Evolutionary conservation across 2,888 invertebrate species (phyloP).

Genomic region (Taenaris catops): DNA sequence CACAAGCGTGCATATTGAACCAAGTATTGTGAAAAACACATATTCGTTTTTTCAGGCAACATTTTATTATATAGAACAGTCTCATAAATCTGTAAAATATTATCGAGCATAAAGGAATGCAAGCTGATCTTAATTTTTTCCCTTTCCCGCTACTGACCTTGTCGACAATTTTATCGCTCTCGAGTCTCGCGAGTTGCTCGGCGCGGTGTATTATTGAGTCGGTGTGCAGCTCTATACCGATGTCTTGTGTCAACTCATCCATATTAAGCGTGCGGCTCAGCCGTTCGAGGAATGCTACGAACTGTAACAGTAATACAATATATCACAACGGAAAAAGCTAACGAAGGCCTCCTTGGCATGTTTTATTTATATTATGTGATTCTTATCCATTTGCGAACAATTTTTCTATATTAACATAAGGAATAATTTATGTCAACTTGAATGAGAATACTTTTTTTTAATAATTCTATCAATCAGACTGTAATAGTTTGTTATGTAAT

Average conservation of each 20-base stretch:
- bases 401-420: neutral
- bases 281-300: constrained; percentile 90
- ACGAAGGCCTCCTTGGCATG: neutral
- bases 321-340: neutral
- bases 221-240: constrained; percentile 89
- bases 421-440: too few species aligned
- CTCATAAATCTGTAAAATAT: constrained; percentile 11
- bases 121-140: constrained; percentile 15
- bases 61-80: constrained; percentile 1
- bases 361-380: constrained; percentile 12
- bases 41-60: too few species aligned
- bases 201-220: constrained; percentile 92
- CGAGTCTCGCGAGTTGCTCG: constrained; percentile 89
- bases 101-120: constrained; percentile 19
- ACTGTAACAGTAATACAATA: constrained; percentile 57
- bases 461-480: too few species aligned
- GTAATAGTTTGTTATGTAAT: too few species aligned
- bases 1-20: too few species aligned
- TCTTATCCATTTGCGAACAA: constrained; percentile 1
- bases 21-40: too few species aligned
- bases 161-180: constrained; percentile 91
- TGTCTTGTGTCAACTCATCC: constrained; percentile 90
- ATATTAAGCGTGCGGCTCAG: constrained; percentile 90
- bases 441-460: too few species aligned
- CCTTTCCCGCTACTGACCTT: constrained; percentile 77